Evolutionary conservation across 2,888 invertebrate species (phyloP).

Genomic region (Polyommatus icarus): DNA sequence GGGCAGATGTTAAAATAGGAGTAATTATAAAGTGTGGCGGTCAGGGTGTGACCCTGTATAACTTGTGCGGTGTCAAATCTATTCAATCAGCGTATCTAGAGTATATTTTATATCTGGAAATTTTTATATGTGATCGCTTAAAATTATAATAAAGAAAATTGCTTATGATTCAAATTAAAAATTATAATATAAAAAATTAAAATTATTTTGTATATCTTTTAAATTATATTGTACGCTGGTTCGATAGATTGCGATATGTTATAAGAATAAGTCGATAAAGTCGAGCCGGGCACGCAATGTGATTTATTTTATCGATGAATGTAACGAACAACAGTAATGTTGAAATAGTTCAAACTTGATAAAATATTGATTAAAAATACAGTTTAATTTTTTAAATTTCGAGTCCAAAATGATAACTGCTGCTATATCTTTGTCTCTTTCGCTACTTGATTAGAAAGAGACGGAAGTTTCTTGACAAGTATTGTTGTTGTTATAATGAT

Average conservation of each 20-base stretch:
- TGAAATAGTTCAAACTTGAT: constrained; percentile 15
- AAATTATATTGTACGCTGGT: constrained; percentile 35
- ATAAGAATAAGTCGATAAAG: constrained; percentile 30
- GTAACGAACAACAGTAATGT: background rate
- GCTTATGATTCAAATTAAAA: constrained; percentile 9
- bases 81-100: constrained; percentile 35
- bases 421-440: background rate
- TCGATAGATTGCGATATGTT: constrained; percentile 31
- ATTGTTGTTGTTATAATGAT: background rate
- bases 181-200: background rate
- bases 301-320: constrained; percentile 18
- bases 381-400: background rate
- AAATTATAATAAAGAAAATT: background rate
- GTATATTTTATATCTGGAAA: background rate
- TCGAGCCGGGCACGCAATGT: constrained; percentile 27
- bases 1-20: background rate
- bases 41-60: constrained; percentile 18
- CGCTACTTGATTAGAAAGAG: constrained; percentile 12
- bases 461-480: background rate
- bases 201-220: constrained; percentile 17
- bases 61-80: constrained; percentile 30
- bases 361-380: background rate
- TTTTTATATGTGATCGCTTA: background rate
- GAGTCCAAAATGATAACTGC: constrained; percentile 8
- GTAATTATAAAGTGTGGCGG: background rate